phyloP scores from a whole-genome alignment of 2,797 vertebrate genomes.

The Antrozous pallidus region DNA sequence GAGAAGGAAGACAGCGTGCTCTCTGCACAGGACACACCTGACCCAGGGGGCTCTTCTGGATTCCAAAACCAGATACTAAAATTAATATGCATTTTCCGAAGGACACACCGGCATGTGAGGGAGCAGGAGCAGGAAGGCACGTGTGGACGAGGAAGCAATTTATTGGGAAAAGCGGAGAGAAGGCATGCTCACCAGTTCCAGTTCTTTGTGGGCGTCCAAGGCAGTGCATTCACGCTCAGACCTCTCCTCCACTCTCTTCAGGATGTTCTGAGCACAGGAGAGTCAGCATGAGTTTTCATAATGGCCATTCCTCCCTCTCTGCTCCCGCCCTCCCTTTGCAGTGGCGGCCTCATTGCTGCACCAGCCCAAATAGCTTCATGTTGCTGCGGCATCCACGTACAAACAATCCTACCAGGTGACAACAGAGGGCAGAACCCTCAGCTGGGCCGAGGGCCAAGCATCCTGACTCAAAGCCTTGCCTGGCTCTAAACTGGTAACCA shows the following conservation, averaged over 20 bases:
- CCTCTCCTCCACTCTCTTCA: constrained; percentile 93
- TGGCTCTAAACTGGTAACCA: neutral
- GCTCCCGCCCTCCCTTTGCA: fast-evolving
- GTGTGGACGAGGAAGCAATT: fast-evolving
- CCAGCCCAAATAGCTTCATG: neutral
- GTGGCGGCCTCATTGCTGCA: fast-evolving
- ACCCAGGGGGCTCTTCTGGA: neutral
- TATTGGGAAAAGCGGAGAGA: fast-evolving
- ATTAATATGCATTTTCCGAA: neutral
- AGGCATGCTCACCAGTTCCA: constrained; percentile 89
- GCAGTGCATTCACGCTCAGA: constrained; percentile 91
- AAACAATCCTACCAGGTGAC: too few species aligned
- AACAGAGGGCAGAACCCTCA: neutral
- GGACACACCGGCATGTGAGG: fast-evolving
- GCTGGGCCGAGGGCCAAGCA: fast-evolving
- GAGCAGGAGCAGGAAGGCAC: neutral
- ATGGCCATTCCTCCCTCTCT: fast-evolving
- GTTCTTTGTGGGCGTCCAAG: constrained; percentile 91
- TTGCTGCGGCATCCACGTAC: fast-evolving
- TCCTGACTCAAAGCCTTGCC: neutral
- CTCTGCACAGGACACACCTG: neutral
- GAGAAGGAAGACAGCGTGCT: neutral
- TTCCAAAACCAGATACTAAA: neutral
- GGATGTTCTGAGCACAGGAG: constrained; percentile 89
- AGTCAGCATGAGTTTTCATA: fast-evolving